Evolutionary conservation across 2,888 invertebrate species (phyloP), one percentile per base, ranked within the genome.

Genomic region (Rotaria macrura): DNA sequence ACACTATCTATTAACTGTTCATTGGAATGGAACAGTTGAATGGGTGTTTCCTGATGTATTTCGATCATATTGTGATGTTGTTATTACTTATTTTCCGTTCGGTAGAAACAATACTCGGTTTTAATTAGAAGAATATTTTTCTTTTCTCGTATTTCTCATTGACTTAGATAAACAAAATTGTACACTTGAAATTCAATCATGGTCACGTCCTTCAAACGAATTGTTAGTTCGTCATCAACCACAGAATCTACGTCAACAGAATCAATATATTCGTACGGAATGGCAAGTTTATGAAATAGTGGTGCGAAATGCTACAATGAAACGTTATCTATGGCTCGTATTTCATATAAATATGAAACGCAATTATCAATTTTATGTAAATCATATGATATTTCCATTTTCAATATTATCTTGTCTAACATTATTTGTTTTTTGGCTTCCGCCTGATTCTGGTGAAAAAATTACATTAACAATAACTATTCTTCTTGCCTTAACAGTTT

Each of bases 311-410:
- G 55, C 54, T 1, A 54, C 79, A 72, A 47, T 52, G n/a, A 85
- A 85, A 38, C 83, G 83, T 40, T 85, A 47, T 85, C 38, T 85
- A 38, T 85, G 85, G 85, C 83, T 85, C 14, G 85, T 83, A 72
- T 85, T 47, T 57, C 49, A 72, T 55, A 54, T 85, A 47, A 89
- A 91, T 47, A 90, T 93, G 87, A 89, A 91, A 84, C 89, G 92
- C 49, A 89, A 92, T 85, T 92, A 93, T 2, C 89, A 93, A 54
- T 93, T 92, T 88, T 93, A 93, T 88, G 85, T 85, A 14, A 85
- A 85, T 43, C 85, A 85, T 49, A 85, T 85, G 85, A 85, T 85
- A 57, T 85, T 85, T 84, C 85, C 85, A 38, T 85, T 85, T 65
- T 47, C 65, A 40, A 52, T 83, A 47, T 54, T 85, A 29, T 85